Percentiles rank a stretch among this genome's conserved stretches.
Evolutionary conservation across 2,113 vertebrate species (phyloP).

Genomic region (Lucifuga dentata): DNA sequence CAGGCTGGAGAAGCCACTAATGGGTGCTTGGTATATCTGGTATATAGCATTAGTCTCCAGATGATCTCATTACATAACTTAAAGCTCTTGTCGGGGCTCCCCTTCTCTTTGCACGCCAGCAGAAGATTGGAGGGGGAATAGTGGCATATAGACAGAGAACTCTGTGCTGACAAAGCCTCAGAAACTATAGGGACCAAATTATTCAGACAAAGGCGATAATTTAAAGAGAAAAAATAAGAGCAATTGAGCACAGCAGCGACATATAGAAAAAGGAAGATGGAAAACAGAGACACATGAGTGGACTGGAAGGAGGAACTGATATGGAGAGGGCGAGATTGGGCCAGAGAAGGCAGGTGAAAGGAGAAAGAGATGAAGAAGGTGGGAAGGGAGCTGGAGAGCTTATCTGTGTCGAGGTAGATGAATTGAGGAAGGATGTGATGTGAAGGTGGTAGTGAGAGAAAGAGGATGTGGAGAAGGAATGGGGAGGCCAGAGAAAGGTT

Average conservation of each 20-base stretch:
- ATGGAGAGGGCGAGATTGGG: conserved; percentile 9
- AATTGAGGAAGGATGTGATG: neutral
- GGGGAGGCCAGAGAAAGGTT: neutral
- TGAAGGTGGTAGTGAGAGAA: conserved; percentile 9
- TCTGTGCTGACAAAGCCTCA: conserved; percentile 46
- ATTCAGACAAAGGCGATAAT: conserved; percentile 56
- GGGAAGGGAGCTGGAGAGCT: too few species aligned
- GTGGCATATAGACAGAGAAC: conserved; percentile 48
- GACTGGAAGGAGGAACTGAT: neutral
- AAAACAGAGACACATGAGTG: neutral
- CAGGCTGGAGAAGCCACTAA: conserved; percentile 45
- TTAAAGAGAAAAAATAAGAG: conserved; percentile 25
- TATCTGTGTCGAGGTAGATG: neutral
- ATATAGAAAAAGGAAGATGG: conserved; percentile 7
- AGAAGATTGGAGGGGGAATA: neutral
- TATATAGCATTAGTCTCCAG: conserved; percentile 56
- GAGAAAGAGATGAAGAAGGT: neutral
- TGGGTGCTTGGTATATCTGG: conserved; percentile 47
- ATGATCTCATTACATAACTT: conserved; percentile 73
- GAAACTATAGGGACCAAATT: neutral
- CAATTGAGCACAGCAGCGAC: conserved; percentile 29
- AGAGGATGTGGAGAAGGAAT: neutral
- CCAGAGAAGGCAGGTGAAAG: neutral
- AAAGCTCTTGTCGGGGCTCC: conserved; percentile 41
- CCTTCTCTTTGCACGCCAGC: conserved; percentile 39